Percentiles rank a stretch among this genome's conserved stretches.
Conservation (phyloP, 2,888 invertebrate species). For the Phorcus lineatus region DNA sequence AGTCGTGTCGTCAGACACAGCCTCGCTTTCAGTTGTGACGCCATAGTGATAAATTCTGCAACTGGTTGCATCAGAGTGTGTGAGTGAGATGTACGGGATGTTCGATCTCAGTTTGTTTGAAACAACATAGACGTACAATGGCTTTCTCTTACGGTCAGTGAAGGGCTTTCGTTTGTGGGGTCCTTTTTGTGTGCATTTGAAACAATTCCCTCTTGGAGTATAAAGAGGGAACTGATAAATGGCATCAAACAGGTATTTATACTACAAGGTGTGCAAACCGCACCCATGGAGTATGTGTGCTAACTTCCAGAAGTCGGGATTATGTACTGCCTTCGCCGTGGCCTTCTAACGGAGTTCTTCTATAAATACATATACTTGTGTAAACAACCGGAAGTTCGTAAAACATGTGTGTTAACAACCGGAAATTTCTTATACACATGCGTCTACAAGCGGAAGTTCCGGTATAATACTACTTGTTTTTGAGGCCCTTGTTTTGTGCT, state of each 20-base stretch:
- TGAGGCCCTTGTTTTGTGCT: not conserved
- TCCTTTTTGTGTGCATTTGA: slow-evolving; percentile 16
- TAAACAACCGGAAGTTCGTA: too few species aligned
- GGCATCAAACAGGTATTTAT: slow-evolving; percentile 19
- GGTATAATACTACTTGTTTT: not conserved
- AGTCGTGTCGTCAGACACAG: not conserved
- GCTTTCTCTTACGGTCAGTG: slow-evolving; percentile 11
- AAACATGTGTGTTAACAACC: too few species aligned
- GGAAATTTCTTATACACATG: too few species aligned
- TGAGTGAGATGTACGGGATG: not conserved
- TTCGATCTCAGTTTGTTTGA: not conserved
- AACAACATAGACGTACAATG: not conserved
- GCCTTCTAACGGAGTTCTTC: too few species aligned
- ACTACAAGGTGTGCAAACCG: not conserved
- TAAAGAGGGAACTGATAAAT: slow-evolving; percentile 3
- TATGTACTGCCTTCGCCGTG: too few species aligned
- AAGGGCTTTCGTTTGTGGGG: not conserved
- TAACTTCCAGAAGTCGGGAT: not conserved
- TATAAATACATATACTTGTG: too few species aligned
- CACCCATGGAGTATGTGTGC: too few species aligned
- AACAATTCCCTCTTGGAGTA: not conserved
- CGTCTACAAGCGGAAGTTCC: too few species aligned
- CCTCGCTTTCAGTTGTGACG: slow-evolving; percentile 20
- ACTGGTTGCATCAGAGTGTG: slow-evolving; percentile 14
- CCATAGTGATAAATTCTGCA: slow-evolving; percentile 2